These are phyloP conservation scores for Phthorimaea operculella DNA, from an alignment of 1,140 invertebrate genomes.

Conservation along the genomic window DNA sequence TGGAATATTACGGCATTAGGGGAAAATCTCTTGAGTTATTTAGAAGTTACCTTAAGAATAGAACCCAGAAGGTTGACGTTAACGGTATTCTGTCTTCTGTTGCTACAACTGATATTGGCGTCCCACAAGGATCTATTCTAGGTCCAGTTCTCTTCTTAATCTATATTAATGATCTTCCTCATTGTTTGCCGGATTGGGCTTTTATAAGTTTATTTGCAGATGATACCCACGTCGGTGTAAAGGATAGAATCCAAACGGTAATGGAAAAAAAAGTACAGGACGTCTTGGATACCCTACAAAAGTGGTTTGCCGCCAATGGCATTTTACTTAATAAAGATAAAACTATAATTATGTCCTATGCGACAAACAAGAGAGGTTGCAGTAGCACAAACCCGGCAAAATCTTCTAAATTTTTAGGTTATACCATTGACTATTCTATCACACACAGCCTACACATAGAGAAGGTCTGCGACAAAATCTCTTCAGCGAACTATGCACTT, in stretches of 20 bases:
- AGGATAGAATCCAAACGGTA: neutral
- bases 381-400: neutral
- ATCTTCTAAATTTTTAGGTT: neutral
- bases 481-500: neutral
- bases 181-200: neutral
- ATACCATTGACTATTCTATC: neutral
- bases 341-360: neutral
- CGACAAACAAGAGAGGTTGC: neutral
- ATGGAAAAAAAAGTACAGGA: neutral
- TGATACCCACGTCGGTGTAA: neutral
- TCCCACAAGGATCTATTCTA: neutral
- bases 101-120: neutral
- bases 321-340: neutral
- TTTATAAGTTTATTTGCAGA: neutral
- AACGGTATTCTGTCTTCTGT: neutral
- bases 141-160: neutral
- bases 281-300: neutral
- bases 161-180: neutral
- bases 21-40: too few species aligned
- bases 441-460: neutral
- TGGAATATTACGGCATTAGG: too few species aligned
- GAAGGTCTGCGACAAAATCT: too few species aligned
- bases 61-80: too few species aligned
- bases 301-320: neutral
- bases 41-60: too few species aligned